Evolutionary conservation across 2,888 invertebrate genomes (phyloP).

Genomic region (Boloria selene): DNA sequence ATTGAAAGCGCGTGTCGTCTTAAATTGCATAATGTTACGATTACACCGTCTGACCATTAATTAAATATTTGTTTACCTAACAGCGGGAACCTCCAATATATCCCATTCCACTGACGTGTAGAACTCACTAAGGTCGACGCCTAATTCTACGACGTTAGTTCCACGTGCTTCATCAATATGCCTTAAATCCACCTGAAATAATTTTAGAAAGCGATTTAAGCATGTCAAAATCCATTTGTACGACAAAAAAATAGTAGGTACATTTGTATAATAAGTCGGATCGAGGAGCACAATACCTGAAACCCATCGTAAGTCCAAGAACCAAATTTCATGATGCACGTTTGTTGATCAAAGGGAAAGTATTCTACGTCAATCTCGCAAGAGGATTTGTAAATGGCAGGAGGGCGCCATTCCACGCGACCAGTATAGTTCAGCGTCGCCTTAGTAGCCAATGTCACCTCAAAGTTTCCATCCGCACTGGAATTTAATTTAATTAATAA

Average conservation of each 20-base stretch:
- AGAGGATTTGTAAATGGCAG: conserved; percentile 97
- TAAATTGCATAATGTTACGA: too few species aligned
- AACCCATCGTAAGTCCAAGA: conserved; percentile 98
- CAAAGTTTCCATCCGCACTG: conserved; percentile 96
- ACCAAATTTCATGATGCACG: conserved; percentile 95
- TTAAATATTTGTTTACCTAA: conserved; percentile 81
- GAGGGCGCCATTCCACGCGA: conserved; percentile 96
- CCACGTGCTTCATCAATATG: conserved; percentile 95
- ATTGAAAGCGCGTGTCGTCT: too few species aligned
- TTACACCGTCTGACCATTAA: too few species aligned
- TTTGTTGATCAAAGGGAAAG: conserved; percentile 96
- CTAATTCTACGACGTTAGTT: conserved; percentile 94
- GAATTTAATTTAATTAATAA: conserved; percentile 41
- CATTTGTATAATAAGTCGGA: not conserved
- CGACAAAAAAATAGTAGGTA: not conserved
- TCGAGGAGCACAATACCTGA: conserved; percentile 83
- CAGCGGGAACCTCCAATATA: conserved; percentile 96
- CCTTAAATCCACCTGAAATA: conserved; percentile 90
- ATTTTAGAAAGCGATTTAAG: not conserved
- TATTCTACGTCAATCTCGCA: conserved; percentile 96
- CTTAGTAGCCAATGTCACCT: conserved; percentile 94
- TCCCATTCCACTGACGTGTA: conserved; percentile 99
- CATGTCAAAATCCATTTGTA: not conserved
- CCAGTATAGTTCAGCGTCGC: conserved; percentile 94
- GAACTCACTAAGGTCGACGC: conserved; percentile 98